Evolutionary conservation across 2,888 invertebrate genomes (phyloP), one percentile per base, ranked within the genome.

Genomic region (Tipula unca): DNA sequence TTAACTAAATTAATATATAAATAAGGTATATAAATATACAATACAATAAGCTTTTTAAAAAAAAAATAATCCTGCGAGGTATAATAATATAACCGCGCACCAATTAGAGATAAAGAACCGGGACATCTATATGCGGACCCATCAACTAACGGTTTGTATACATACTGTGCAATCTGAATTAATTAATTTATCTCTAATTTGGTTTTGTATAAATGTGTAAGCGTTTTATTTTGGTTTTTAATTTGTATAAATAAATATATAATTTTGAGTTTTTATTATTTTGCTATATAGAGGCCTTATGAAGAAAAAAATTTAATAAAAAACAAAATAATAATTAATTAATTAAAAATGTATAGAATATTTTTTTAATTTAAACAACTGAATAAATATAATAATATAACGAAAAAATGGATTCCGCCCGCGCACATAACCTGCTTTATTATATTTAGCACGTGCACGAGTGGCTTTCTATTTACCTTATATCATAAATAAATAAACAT

Each of bases 271-370:
- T 54, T 54, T 25, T 69, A 10, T 69, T 69, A 69, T 69, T 69
- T 69, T 69, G 69, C 69, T 69, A 69, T 69, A 69, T 69, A 69
- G 69, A 69, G 69, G 69, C 69, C 69, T 69, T 69, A 69, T 25
- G 2, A 69, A 69, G 25, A 69, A 13, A 17, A 17, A 48, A 48
- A 48, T 6, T 6, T 32, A 32, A 69, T 69, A 69, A 48, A 69
- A 25, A 69, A 69, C 69, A 69, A 69, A 69, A 69, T 69, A 69
- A 69, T 69, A 25, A 69, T 10, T 69, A 25, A 69, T 69, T 69
- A 48, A 48, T 48, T 48, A 10, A 69, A 69, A 69, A 25, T 69
- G 69, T 69, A 69, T 25, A 69, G 69, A 69, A 25, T 69, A 69
- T 69, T 69, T 69, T 69, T 69, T 69, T 25, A 69, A 69, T 69